Base-by-base conservation (phyloP, 2,113 vertebrate genomes). In the Podocnemis expansa region DNA sequence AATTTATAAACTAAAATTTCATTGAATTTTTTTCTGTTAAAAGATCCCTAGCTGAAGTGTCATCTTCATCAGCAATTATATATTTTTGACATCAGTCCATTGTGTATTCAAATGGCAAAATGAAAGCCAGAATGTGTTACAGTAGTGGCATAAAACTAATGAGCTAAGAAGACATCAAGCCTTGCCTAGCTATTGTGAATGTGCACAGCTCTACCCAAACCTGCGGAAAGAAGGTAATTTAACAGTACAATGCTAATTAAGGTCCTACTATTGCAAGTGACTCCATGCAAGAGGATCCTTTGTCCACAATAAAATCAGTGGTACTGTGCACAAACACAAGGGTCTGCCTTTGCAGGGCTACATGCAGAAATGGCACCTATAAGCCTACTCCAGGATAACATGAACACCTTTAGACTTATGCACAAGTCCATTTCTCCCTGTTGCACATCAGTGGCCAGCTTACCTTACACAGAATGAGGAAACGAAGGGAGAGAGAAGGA, bases 381-480 rank as follows among this genome's bases (percentile, higher is more conserved):
- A 38, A 70, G n/a, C 34, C 63, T 70, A 22, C 19, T 70, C 63
- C n/a, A 70, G 63, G 19, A 63, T 6, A 84, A 93, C 78, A 27
- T n/a, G 21, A 70, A 78, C 88, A n/a, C 0, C 70, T 85, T 87
- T 12, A 41, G 45, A 49, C 49, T 49, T 8, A 0, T 63, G 79
- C 7, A 88, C 3, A 67, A 95, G 17, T 11, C 10, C 45, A 25
- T 27, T 31, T 70, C 54, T 63, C 85, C 83, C 80, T 49, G 95
- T 90, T 90, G 84, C 73, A n/a, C 70, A 67, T 79, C 80, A 56
- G 45, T 2, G n/a, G 84, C 54, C 91, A 1, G 3, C 80, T 54
- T 70, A 93, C 78, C 70, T 91, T 79, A 49, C 51, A 80, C 12
- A 92, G 75, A 79, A 63, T 41, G 83, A 60, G 29, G 58, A 31